Evolutionary conservation across 2,888 invertebrate species (phyloP).

Genomic region (Entomobrya proxima): DNA sequence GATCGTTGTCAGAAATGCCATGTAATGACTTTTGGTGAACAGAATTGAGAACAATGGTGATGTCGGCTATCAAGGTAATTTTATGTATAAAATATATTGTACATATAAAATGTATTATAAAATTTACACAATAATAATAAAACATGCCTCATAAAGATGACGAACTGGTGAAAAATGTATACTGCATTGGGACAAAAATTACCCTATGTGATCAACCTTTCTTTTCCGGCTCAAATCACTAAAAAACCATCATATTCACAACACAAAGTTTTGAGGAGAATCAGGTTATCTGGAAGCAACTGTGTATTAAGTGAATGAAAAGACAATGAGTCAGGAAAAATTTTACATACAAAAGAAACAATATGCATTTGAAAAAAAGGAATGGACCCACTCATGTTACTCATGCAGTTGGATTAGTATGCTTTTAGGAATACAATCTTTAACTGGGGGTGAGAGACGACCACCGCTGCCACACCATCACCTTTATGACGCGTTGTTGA

Average conservation of each 20-base stretch:
- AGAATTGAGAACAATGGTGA: conserved; percentile 1
- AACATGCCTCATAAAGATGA: too few relatives aligned
- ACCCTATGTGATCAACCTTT: too few relatives aligned
- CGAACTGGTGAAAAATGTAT: too few relatives aligned
- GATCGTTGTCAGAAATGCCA: neutral
- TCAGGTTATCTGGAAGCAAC: too few relatives aligned
- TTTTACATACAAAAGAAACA: neutral
- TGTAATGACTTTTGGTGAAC: neutral
- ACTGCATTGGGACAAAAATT: too few relatives aligned
- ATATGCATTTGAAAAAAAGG: neutral
- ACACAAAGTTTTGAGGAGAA: too few relatives aligned
- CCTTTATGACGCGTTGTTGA: conserved; percentile 67
- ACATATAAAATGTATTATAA: neutral
- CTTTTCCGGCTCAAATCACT: too few relatives aligned
- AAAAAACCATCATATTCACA: too few relatives aligned
- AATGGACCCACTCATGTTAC: too few relatives aligned
- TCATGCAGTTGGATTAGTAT: too few relatives aligned
- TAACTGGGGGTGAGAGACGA: conserved; percentile 51
- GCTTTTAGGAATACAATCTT: too few relatives aligned
- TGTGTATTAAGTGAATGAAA: too few relatives aligned
- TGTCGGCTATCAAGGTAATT: conserved; percentile 32
- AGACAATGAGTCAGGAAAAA: neutral
- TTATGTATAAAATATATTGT: conserved; percentile 25
- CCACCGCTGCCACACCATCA: conserved; percentile 55
- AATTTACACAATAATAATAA: neutral